Base-by-base conservation (phyloP, 1,140 invertebrate species). In the Spodoptera frugiperda region DNA sequence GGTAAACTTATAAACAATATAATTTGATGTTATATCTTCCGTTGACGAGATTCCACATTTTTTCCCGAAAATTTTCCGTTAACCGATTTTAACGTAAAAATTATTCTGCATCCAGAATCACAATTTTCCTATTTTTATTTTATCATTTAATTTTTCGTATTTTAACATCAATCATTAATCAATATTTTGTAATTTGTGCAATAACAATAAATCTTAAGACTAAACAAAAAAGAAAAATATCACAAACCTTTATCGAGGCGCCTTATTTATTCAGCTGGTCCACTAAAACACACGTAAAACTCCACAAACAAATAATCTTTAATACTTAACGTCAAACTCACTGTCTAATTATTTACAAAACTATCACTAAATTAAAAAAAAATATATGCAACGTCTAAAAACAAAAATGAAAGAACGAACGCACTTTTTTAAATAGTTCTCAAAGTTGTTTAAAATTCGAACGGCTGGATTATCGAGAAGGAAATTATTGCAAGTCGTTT, bases 231-330 rank as follows among this genome's bases (percentile, higher is more conserved):
- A 55, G 12, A 48, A 65, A 48, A 33, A 30, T 12, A 53, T 54
- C 17, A 72, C 68, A 72, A 46, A 72, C 68, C 68, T 72, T 72
- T 72, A 14, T 57, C 53, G 68, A 57, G 51, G 68, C 53, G 49
- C 21, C 53, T 57, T 46, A 12, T 33, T 61, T 15, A 44, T 25
- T 48, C 61, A 21, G 61, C 10, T 19, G 44, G 17, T 49, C 49
- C 68, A 72, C 25, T 51, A 19, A 33, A 55, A 72, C 68, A 72
- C 68, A 55, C 68, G 33, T 19, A 55, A 55, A 72, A 53, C 11
- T 21, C 63, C 63, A 67, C 63, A 67, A 71, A 71, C 49, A 54
- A 71, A 12, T 44, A 54, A 71, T 21, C 25, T 71, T 71, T 17
- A 55, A 53, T 71, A 44, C 49, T 71, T 11, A 30, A 25, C 46